These are phyloP conservation scores for Antedon mediterranea DNA, from an alignment of 53 echinoderm and acorn worm genomes.

Conservation along the genomic window DNA sequence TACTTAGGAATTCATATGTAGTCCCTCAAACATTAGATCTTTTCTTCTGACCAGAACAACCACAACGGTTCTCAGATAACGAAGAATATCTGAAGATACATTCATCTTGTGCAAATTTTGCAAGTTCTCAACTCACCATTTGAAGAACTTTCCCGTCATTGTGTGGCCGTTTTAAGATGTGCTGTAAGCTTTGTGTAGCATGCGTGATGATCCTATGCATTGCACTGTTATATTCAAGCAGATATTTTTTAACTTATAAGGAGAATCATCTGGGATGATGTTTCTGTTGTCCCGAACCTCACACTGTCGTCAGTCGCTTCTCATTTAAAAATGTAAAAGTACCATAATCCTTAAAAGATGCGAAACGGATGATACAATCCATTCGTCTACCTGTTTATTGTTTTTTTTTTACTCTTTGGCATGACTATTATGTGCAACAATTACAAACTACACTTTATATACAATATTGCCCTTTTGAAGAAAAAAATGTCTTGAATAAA, in stretches of 20 bases:
- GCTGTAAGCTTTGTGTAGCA: constrained; percentile 26
- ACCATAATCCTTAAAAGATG: neutral
- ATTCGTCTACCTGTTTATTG: too few species aligned
- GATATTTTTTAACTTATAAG: neutral
- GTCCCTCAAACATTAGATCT: neutral
- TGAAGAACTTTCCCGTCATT: neutral
- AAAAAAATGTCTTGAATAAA: too few species aligned
- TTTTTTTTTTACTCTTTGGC: too few species aligned
- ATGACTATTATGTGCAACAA: too few species aligned
- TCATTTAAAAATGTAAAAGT: neutral
- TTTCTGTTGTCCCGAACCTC: neutral
- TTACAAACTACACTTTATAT: too few species aligned
- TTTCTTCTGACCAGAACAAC: constrained; percentile 1
- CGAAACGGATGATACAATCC: too few species aligned
- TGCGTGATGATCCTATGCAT: constrained; percentile 19
- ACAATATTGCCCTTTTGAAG: too few species aligned
- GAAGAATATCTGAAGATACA: neutral
- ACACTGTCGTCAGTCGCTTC: neutral
- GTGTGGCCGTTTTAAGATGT: constrained; percentile 18
- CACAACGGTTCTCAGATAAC: neutral
- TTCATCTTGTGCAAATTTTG: neutral
- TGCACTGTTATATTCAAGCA: neutral
- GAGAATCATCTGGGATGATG: neutral
- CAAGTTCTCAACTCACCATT: neutral
- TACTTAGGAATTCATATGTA: neutral